phyloP scores from a whole-genome alignment of 2,113 vertebrate genomes.

The Rissa tridactyla region DNA sequence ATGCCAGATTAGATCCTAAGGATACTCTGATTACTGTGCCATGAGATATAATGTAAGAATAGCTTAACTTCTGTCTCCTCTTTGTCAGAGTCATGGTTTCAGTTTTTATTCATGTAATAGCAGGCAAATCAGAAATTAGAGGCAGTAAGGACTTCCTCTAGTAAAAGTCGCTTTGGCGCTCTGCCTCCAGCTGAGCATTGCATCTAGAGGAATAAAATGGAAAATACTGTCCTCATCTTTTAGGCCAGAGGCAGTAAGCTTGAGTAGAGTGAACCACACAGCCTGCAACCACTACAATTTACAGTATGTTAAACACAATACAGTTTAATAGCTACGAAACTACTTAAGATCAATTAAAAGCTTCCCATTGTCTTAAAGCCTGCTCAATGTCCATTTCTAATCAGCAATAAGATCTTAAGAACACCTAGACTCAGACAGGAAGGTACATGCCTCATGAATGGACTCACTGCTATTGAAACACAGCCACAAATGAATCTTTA shows the following conservation, averaged over 20 bases:
- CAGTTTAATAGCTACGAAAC: background rate
- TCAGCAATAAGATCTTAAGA: background rate
- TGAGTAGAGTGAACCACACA: background rate
- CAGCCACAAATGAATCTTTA: background rate
- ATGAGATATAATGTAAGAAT: background rate
- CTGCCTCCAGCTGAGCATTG: background rate
- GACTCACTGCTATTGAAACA: background rate
- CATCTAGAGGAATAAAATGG: background rate
- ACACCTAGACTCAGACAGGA: background rate
- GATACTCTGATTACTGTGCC: background rate
- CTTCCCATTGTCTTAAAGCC: background rate
- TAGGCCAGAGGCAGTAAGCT: background rate
- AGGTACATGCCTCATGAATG: background rate
- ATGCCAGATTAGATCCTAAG: background rate
- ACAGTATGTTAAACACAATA: background rate
- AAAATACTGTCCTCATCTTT: background rate
- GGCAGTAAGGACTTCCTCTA: background rate
- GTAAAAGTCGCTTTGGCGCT: background rate
- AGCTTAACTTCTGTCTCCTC: background rate
- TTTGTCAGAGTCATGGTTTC: background rate
- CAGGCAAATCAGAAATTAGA: background rate
- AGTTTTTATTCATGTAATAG: background rate
- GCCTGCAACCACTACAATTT: background rate
- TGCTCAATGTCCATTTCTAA: background rate
- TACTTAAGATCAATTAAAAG: background rate